These are phyloP conservation scores for Heterotis niloticus DNA, from an alignment of 2,113 vertebrate genomes.

Conservation along the genomic window DNA sequence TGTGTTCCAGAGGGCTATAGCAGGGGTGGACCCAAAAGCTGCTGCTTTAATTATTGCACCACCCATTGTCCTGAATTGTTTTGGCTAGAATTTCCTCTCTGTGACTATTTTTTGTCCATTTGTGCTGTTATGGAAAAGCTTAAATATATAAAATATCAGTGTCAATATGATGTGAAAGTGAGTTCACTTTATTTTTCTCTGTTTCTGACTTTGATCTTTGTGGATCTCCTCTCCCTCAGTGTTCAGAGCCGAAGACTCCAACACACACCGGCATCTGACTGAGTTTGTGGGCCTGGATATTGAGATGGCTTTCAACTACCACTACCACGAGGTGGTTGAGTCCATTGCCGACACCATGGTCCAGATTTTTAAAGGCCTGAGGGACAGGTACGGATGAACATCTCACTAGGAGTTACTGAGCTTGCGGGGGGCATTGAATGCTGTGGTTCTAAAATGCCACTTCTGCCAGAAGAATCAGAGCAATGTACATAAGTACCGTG, in stretches of 20 bases:
- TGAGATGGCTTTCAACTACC: constrained; percentile 97
- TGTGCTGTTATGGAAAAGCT: too few relatives aligned
- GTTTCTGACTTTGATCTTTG: not conserved
- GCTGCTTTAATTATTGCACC: too few relatives aligned
- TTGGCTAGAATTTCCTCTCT: too few relatives aligned
- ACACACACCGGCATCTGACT: constrained; percentile 94
- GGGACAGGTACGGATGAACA: constrained; percentile 74
- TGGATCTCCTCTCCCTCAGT: constrained; percentile 60
- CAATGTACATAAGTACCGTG: not conserved
- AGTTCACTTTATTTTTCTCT: too few relatives aligned
- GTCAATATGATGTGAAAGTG: too few relatives aligned
- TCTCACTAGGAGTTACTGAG: not conserved
- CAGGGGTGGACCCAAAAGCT: too few relatives aligned
- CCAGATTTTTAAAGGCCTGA: constrained; percentile 95
- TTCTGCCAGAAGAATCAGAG: too few relatives aligned
- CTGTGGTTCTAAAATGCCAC: not conserved
- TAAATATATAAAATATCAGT: too few relatives aligned
- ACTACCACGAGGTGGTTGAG: constrained; percentile 96
- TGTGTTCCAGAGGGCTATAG: too few relatives aligned
- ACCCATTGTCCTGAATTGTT: too few relatives aligned
- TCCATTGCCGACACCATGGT: constrained; percentile 96
- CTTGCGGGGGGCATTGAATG: not conserved
- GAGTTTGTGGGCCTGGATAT: constrained; percentile 99
- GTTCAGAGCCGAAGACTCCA: constrained; percentile 96
- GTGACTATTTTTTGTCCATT: too few relatives aligned